Percentiles rank a stretch among this genome's conserved stretches.
phyloP scores from a whole-genome alignment of 2,888 invertebrate species.

The Polyommatus iphigenia region DNA sequence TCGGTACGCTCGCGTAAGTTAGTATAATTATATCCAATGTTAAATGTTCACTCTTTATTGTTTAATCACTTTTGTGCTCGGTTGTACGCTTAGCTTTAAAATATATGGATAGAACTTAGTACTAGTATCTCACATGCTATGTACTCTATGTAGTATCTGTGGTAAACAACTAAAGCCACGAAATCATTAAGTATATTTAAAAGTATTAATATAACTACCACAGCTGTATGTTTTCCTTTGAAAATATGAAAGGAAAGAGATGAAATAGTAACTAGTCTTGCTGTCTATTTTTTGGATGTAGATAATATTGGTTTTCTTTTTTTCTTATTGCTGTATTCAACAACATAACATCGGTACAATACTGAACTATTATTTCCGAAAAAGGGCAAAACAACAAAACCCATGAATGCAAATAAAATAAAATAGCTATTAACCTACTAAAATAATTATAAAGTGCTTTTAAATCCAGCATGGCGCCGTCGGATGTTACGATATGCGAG shows the following conservation, averaged over 20 bases:
- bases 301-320: too few species aligned
- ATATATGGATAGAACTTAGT: too few species aligned
- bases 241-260: too few species aligned
- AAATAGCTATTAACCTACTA: conserved; percentile 5
- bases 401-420: background rate
- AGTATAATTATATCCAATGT: background rate
- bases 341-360: background rate
- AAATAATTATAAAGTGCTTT: conserved; percentile 23
- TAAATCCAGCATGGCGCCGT: conserved; percentile 8
- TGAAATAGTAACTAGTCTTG: too few species aligned
- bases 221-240: too few species aligned
- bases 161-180: too few species aligned
- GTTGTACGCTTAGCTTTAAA: background rate
- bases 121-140: too few species aligned
- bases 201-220: too few species aligned
- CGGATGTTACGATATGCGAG: conserved; percentile 19
- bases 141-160: too few species aligned
- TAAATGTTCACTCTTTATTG: too few species aligned
- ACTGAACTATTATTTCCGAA: background rate
- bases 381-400: background rate
- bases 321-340: background rate
- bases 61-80: background rate
- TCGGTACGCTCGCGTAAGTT: background rate
- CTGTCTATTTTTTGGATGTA: too few species aligned
- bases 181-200: too few species aligned